Conservation (phyloP, 1,140 invertebrate species). For the Drosophila kepulauana region DNA sequence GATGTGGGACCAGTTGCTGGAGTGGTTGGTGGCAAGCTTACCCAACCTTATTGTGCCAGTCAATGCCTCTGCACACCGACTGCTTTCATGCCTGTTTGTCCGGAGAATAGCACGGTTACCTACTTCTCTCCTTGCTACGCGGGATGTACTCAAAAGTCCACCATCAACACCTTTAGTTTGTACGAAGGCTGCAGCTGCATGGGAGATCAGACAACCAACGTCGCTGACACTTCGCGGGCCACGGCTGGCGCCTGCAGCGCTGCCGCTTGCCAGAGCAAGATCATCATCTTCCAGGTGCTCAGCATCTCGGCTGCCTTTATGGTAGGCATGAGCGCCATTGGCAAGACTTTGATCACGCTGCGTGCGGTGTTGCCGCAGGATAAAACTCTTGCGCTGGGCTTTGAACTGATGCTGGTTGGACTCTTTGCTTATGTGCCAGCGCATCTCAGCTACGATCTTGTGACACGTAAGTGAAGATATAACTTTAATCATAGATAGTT, state of each 20-base stretch:
- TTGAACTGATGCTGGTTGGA: slow-evolving; percentile 86
- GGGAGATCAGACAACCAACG: slow-evolving; percentile 55
- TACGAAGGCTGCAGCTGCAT: slow-evolving; percentile 87
- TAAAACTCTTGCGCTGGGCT: slow-evolving; percentile 87
- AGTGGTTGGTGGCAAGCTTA: slow-evolving; percentile 85
- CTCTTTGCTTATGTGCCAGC: slow-evolving; percentile 87
- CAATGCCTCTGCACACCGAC: slow-evolving; percentile 88
- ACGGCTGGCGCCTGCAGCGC: slow-evolving; percentile 87
- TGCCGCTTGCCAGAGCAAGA: slow-evolving; percentile 85
- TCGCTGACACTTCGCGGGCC: slow-evolving; percentile 52
- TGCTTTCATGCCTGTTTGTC: slow-evolving; percentile 89
- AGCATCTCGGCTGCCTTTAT: slow-evolving; percentile 83
- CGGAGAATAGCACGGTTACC: slow-evolving; percentile 86
- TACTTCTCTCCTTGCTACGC: slow-evolving; percentile 91
- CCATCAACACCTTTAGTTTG: slow-evolving; percentile 84
- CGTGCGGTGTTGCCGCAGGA: slow-evolving; percentile 86
- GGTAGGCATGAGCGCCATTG: slow-evolving; percentile 86
- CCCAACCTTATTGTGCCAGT: slow-evolving; percentile 87
- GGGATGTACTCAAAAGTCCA: slow-evolving; percentile 86
- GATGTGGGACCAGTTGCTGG: slow-evolving; percentile 84
- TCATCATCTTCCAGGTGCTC: slow-evolving; percentile 86
- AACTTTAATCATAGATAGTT: too few species aligned
- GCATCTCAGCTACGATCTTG: slow-evolving; percentile 86
- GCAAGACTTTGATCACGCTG: slow-evolving; percentile 87
- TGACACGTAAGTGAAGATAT: slow-evolving; percentile 83